phyloP scores from a whole-genome alignment of 2,113 vertebrate genomes.

The Anser cygnoides region DNA sequence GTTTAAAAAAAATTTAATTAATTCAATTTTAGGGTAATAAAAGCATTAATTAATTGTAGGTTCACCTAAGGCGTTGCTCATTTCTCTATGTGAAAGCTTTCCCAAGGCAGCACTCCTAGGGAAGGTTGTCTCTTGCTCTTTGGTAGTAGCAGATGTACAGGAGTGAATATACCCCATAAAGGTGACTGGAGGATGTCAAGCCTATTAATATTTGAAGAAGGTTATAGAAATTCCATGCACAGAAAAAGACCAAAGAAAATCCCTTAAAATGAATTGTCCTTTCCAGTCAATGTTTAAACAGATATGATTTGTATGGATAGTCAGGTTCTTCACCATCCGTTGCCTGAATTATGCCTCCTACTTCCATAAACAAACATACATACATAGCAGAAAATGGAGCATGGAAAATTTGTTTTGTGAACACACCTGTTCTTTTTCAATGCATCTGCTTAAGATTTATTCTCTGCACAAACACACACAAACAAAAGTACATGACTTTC shows the following conservation, averaged over 20 bases:
- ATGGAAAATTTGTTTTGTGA: slow-evolving; percentile 30
- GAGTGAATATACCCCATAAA: background rate
- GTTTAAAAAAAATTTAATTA: background rate
- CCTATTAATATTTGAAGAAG: background rate
- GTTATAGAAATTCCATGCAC: background rate
- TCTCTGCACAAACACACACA: background rate
- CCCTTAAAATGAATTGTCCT: background rate
- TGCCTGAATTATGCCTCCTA: background rate
- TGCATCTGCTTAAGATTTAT: slow-evolving; percentile 39
- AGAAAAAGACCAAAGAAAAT: background rate
- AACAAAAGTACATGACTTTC: slow-evolving; percentile 17
- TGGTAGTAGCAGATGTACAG: background rate
- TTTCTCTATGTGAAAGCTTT: background rate
- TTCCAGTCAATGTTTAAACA: background rate
- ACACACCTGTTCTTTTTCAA: slow-evolving; percentile 46
- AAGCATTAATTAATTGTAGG: background rate
- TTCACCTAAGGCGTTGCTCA: background rate
- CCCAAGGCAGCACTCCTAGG: background rate
- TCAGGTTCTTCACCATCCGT: background rate
- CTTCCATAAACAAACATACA: slow-evolving; percentile 17
- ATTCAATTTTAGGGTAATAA: background rate
- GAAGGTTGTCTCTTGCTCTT: background rate
- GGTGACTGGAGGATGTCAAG: background rate
- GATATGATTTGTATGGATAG: background rate
- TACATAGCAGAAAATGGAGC: slow-evolving; percentile 21